Conservation (phyloP, 2,888 invertebrate species). For the Xestobium rufovillosum region DNA sequence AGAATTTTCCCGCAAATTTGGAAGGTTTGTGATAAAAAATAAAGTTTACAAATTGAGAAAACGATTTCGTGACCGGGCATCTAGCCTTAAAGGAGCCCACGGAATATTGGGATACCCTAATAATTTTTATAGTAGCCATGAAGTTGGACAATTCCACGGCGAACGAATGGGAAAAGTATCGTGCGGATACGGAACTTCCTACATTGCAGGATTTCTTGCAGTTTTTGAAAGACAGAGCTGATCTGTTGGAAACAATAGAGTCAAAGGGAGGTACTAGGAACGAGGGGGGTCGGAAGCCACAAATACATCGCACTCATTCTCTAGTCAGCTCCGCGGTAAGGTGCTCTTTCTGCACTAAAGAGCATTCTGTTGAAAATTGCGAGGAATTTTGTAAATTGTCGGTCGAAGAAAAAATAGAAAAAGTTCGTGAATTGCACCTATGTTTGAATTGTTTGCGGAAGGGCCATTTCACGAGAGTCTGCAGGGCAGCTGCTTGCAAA, state of each 20-base stretch:
- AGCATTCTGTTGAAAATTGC: neutral
- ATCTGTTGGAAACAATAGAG: neutral
- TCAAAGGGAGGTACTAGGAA: neutral
- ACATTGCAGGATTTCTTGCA: neutral
- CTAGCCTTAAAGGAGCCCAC: too few species aligned
- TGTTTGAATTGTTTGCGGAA: constrained; percentile 3
- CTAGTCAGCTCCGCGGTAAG: neutral
- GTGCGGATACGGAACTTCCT: neutral
- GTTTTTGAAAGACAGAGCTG: neutral
- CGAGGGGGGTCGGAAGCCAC: neutral
- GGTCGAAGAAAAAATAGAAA: constrained; percentile 2
- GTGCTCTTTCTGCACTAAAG: neutral
- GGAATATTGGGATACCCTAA: too few species aligned
- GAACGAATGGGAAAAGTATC: neutral
- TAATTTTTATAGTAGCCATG: constrained; percentile 1
- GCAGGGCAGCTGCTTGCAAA: neutral
- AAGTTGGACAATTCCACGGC: neutral
- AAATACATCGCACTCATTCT: neutral
- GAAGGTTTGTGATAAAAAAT: too few species aligned
- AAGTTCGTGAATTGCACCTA: neutral
- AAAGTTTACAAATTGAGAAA: too few species aligned
- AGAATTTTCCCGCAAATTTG: too few species aligned
- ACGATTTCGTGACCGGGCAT: too few species aligned
- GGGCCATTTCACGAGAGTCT: constrained; percentile 1
- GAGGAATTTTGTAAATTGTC: neutral